Conservation (phyloP, 2,797 vertebrate genomes). For the Bucorvus abyssinicus region DNA sequence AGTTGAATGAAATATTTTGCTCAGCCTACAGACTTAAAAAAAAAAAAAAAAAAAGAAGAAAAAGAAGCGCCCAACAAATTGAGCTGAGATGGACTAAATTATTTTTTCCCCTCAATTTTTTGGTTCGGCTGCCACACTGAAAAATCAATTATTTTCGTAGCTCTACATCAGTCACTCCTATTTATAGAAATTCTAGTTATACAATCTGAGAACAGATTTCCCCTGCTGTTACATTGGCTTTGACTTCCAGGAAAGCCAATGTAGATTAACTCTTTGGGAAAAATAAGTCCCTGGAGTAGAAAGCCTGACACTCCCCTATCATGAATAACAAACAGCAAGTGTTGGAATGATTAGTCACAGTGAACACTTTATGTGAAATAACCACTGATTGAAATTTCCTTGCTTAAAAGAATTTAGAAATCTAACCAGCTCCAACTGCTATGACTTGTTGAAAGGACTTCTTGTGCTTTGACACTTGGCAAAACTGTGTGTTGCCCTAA, state of each 20-base stretch:
- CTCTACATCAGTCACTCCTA: constrained; percentile 20
- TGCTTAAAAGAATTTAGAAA: background rate
- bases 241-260: background rate
- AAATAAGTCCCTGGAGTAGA: background rate
- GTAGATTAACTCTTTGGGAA: background rate
- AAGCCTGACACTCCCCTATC: background rate
- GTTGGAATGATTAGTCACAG: constrained; percentile 10
- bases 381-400: background rate
- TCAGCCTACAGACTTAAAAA: background rate
- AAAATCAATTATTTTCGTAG: constrained; percentile 58
- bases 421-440: background rate
- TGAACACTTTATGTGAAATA: background rate
- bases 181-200: constrained; percentile 46
- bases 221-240: constrained; percentile 34
- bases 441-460: background rate
- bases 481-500: background rate
- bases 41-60: too few relatives aligned
- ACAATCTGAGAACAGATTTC: constrained; percentile 33
- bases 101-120: constrained; percentile 29
- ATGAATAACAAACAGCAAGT: constrained; percentile 34
- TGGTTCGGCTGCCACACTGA: background rate
- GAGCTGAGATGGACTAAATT: background rate
- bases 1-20: background rate
- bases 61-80: background rate
- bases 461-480: background rate